Conservation (phyloP, 2,888 invertebrate genomes). For the Imbricaverruca yamaguchii region DNA sequence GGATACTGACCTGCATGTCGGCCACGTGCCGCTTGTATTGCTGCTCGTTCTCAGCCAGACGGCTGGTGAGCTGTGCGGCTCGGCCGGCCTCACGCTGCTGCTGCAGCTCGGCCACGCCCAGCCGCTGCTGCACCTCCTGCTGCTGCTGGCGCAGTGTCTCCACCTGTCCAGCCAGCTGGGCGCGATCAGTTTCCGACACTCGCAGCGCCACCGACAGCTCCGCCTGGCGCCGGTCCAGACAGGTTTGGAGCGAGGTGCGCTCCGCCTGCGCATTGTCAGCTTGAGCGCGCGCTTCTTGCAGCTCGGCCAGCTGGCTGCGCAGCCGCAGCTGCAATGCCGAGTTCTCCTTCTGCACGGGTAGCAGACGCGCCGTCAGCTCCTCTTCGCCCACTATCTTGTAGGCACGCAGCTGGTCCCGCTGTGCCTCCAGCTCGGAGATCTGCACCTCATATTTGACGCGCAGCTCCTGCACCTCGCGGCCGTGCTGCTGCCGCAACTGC, state of each 20-base stretch:
- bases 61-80: neutral
- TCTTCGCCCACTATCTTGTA: slow-evolving; percentile 6
- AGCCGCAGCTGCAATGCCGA: slow-evolving; percentile 9
- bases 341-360: slow-evolving; percentile 18
- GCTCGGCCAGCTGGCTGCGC: slow-evolving; percentile 8
- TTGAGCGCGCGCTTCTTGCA: slow-evolving; percentile 15
- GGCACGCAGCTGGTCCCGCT: slow-evolving; percentile 15
- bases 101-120: slow-evolving; percentile 3
- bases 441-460: neutral
- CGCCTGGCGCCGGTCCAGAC: slow-evolving; percentile 2
- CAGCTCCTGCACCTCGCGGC: slow-evolving; percentile 11
- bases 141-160: neutral
- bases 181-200: neutral
- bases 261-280: neutral
- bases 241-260: neutral
- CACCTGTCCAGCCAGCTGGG: neutral
- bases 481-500: neutral
- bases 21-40: slow-evolving; percentile 10
- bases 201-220: slow-evolving; percentile 8
- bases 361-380: slow-evolving; percentile 6
- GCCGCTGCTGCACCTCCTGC: neutral
- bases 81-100: slow-evolving; percentile 7
- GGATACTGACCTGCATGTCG: neutral
- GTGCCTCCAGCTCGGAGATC: neutral
- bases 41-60: slow-evolving; percentile 9